Percentiles rank a stretch among this genome's conserved stretches.
phyloP scores from a whole-genome alignment of 1,140 invertebrate species.

The Rhyzopertha dominica region DNA sequence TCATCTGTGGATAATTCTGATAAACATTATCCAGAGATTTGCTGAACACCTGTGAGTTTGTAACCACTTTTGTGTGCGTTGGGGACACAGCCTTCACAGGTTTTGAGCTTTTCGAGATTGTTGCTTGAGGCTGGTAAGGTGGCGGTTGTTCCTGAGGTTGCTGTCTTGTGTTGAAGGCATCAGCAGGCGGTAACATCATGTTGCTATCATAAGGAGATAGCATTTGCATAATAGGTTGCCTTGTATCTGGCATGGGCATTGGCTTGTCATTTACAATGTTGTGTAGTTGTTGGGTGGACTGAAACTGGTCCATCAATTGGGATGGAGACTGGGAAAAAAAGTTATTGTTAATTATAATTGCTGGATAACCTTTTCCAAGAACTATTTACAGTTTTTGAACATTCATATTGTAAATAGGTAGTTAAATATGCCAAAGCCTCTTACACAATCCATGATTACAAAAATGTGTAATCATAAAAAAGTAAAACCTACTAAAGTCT shows the following conservation, averaged over 20 bases:
- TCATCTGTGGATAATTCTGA: constrained; percentile 20
- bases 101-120: constrained; percentile 47
- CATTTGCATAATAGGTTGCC: constrained; percentile 4
- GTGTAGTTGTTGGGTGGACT: constrained; percentile 14
- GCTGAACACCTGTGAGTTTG: constrained; percentile 13
- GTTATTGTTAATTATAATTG: no score
- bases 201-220: constrained; percentile 13
- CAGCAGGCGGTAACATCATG: constrained; percentile 15
- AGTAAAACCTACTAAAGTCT: no score
- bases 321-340: no score
- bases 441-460: no score
- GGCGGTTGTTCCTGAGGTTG: constrained; percentile 9
- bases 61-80: constrained; percentile 15
- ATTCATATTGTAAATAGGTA: no score
- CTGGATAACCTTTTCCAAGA: no score
- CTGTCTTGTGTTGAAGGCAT: no score
- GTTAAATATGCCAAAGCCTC: no score
- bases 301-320: constrained; percentile 19
- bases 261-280: constrained; percentile 11
- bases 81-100: constrained; percentile 23
- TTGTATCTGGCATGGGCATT: constrained; percentile 14
- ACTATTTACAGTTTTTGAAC: no score
- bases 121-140: constrained; percentile 41
- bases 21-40: constrained; percentile 24
- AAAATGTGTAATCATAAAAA: no score